phyloP scores from a whole-genome alignment of 2,113 vertebrate species.

The Actenoides hombroni region DNA sequence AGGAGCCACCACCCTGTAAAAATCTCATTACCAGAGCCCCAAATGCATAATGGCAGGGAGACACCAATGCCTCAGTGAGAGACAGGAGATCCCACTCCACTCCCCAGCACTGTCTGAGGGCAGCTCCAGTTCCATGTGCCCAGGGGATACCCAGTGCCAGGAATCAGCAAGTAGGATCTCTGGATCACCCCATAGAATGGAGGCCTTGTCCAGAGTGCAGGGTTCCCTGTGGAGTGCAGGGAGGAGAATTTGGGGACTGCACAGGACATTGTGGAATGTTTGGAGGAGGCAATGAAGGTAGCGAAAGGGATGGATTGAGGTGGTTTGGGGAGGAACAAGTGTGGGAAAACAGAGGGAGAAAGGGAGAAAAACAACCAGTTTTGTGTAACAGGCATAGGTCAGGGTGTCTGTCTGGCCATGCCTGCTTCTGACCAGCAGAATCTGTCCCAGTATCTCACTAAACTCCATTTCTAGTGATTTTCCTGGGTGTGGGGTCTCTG shows the following conservation, averaged over 20 bases:
- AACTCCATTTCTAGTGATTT: not conserved
- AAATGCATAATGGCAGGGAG: fast-evolving
- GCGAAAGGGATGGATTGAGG: not conserved
- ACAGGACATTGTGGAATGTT: not conserved
- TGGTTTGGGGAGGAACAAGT: not conserved
- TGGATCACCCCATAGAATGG: not conserved
- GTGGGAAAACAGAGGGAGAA: not conserved
- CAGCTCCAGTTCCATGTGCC: not conserved
- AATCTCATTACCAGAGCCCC: not conserved
- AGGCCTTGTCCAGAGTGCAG: not conserved
- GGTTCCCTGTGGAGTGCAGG: not conserved
- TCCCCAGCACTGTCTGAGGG: not conserved
- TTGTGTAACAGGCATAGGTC: not conserved
- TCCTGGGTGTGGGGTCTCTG: not conserved
- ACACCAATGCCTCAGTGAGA: not conserved
- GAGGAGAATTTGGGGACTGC: not conserved
- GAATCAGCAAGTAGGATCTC: not conserved
- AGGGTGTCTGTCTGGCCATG: not conserved
- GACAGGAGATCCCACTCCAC: fast-evolving
- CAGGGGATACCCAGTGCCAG: fast-evolving
- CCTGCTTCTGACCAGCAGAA: not conserved
- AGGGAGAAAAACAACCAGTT: not conserved
- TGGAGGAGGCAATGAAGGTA: not conserved
- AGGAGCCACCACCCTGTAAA: not conserved
- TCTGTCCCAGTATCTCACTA: not conserved